Percentiles rank a stretch among this genome's conserved stretches.
Evolutionary conservation across 2,113 vertebrate species (phyloP).

Genomic region (Burhinus bistriatus): DNA sequence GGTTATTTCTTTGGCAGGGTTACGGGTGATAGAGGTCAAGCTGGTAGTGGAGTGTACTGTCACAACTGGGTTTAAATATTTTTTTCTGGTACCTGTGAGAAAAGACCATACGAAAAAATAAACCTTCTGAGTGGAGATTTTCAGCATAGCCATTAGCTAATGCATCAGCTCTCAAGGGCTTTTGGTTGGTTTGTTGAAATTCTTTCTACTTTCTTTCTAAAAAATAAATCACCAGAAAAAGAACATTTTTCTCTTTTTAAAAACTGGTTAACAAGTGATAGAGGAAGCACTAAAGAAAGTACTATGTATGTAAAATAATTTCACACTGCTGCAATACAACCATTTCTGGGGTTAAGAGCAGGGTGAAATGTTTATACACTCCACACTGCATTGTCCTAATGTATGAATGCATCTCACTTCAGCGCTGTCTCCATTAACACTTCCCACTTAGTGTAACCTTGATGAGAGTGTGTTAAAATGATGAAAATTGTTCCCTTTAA

Average conservation of each 20-base stretch:
- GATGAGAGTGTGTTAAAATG: background rate
- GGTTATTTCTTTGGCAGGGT: no score
- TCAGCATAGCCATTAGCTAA: background rate
- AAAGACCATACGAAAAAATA: background rate
- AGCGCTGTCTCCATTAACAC: background rate
- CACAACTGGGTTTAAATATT: constrained; percentile 1
- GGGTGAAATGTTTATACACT: background rate
- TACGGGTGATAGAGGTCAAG: no score
- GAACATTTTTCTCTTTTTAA: background rate
- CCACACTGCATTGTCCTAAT: background rate
- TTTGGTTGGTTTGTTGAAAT: background rate
- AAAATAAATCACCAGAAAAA: background rate
- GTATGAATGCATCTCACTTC: background rate
- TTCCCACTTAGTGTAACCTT: background rate
- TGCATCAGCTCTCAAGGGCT: background rate
- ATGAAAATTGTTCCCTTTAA: background rate
- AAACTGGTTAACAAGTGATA: background rate
- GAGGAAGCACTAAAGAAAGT: background rate
- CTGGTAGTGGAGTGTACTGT: no score
- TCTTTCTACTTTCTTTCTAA: background rate
- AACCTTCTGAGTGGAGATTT: background rate
- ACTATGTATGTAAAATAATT: background rate
- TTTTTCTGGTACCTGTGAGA: constrained; percentile 22
- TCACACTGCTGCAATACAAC: background rate
- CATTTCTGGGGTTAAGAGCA: background rate